Conservation (phyloP, 2,113 vertebrate genomes). For the Dromaius novaehollandiae region DNA sequence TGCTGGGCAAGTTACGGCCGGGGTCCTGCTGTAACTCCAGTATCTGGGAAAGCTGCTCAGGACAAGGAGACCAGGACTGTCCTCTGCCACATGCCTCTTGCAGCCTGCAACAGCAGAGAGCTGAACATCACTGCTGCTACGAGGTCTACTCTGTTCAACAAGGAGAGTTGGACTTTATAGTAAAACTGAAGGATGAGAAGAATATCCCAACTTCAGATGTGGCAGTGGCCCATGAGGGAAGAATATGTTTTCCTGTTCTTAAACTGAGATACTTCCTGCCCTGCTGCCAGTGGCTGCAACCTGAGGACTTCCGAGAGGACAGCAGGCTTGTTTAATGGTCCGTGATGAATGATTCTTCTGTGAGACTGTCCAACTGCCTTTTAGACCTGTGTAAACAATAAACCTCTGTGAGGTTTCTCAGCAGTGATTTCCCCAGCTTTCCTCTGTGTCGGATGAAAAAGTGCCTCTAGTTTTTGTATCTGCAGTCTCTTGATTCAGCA, state of each 20-base stretch:
- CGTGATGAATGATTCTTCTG: not conserved
- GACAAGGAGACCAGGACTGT: not conserved
- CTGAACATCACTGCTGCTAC: not conserved
- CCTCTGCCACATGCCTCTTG: not conserved
- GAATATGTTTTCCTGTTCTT: not conserved
- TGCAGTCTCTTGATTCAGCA: not conserved
- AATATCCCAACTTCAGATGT: not conserved
- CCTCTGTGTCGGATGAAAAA: not conserved
- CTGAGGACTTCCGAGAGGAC: not conserved
- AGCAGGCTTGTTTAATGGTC: not conserved
- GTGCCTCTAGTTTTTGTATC: not conserved
- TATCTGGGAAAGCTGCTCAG: not conserved
- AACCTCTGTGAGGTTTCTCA: not conserved
- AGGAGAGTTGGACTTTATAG: not conserved
- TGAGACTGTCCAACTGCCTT: not conserved
- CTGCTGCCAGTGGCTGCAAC: not conserved
- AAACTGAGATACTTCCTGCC: not conserved
- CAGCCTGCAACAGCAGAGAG: not conserved
- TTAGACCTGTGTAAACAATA: not conserved
- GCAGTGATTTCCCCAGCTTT: not conserved
- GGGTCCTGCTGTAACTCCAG: not conserved
- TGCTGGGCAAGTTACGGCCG: not conserved
- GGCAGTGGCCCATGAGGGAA: accelerated
- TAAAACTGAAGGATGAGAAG: not conserved
- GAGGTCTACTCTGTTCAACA: not conserved